Base-by-base conservation (phyloP, 2,113 vertebrate species). In the Hippolais icterina region DNA sequence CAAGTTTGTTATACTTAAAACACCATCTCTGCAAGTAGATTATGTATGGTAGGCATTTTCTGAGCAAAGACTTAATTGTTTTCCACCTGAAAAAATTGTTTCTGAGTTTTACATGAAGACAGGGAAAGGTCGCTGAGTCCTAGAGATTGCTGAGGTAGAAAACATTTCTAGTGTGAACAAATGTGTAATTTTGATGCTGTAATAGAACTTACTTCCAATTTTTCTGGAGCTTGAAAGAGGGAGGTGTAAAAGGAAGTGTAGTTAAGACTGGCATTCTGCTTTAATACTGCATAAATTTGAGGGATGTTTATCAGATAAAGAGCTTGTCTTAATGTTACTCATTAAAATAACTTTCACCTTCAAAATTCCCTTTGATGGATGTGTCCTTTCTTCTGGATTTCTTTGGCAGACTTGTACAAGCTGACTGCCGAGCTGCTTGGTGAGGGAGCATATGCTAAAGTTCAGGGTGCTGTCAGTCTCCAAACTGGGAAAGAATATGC, bases 391-490 rank as follows among this genome's bases (percentile, higher is more conserved):
- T 97, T 56, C 15, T 93, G 89, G 19, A 8, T 96, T 95, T 96
- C 91, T 85, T 87, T 82, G 81, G 56, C 96, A 99, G 99, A 99
- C 94, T 96, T 98, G 64, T 99, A 99, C 97, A 99, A 98, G 93
- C 96, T 99, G 96, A 99, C 99, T 22, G 98, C 99, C 52, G 99
- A 99, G 96, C 96, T 99, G 57, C 98, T 99, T 71, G 99, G 99
- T 85, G 99, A 99, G 90, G 99, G 99, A 50, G 98, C 99, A 20
- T 99, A 99, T 93, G 99, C 99, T 90, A 99, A 99, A 98, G 99
- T 99, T 88, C 99, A 99, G 95, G 98, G 99, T 94, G 99, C 99
- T 63, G 96, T 99, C 92, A 99, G 98, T 91, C 97, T 99, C 82
- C 99, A 99, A 79, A 99, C 98, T 85, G 99, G 99, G 81, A 98